These are phyloP conservation scores for Myotis planiceps DNA, from an alignment of 2,797 vertebrate species.

Conservation along the genomic window DNA sequence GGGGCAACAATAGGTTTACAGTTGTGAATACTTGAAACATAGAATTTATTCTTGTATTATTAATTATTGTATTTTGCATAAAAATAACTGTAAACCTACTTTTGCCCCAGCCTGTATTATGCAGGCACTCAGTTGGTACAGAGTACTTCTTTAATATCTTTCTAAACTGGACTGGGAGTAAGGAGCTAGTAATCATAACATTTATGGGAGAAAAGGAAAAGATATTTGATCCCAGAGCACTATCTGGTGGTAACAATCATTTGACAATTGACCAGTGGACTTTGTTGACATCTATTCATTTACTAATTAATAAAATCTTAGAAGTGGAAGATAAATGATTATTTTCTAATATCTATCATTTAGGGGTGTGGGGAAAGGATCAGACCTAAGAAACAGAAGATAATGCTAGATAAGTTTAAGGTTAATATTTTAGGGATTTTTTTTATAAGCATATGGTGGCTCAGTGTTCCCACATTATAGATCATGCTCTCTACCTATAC, in stretches of 20 bases:
- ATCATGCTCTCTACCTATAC: neutral
- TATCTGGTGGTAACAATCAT: neutral
- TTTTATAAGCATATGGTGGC: neutral
- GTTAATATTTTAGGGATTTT: slow-evolving; percentile 31
- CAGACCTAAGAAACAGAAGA: slow-evolving; percentile 38
- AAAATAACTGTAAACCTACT: neutral
- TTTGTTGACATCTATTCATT: slow-evolving; percentile 4
- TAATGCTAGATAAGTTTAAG: neutral
- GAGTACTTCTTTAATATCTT: neutral
- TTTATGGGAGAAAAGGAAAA: slow-evolving; percentile 21
- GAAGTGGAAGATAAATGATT: slow-evolving; percentile 34
- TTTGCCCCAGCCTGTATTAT: neutral
- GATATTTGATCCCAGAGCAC: neutral
- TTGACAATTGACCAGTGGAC: neutral
- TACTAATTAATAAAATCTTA: slow-evolving; percentile 48
- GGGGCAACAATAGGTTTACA: neutral
- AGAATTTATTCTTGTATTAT: neutral
- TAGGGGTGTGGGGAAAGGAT: neutral
- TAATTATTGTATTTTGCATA: neutral
- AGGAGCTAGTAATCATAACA: neutral
- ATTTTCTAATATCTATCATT: neutral
- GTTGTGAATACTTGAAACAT: neutral
- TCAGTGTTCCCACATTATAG: neutral
- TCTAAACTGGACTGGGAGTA: neutral
- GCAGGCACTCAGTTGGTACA: neutral